phyloP scores from a whole-genome alignment of 2,113 vertebrate genomes.

The Marmota flaviventris region DNA sequence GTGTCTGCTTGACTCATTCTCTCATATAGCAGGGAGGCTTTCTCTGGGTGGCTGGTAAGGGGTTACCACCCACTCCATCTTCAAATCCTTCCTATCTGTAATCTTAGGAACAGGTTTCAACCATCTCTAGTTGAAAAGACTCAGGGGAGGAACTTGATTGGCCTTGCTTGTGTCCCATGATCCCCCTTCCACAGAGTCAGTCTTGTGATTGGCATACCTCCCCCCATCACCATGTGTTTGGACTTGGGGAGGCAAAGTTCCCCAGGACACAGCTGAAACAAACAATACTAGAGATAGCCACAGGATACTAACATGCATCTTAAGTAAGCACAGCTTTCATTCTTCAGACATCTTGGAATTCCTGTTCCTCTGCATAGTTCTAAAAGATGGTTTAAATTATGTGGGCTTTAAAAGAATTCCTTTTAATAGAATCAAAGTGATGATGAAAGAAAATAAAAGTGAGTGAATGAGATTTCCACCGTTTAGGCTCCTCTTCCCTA shows the following conservation, averaged over 20 bases:
- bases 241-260: background rate
- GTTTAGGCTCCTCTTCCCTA: conserved; percentile 43
- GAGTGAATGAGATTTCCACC: background rate
- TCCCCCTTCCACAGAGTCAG: background rate
- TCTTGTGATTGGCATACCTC: background rate
- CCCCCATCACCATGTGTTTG: background rate
- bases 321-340: background rate
- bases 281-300: background rate
- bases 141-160: background rate
- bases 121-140: background rate
- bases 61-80: background rate
- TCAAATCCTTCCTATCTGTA: background rate
- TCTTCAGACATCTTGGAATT: background rate
- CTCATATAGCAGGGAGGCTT: background rate
- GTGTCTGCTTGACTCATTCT: background rate
- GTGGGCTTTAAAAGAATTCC: background rate
- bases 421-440: conserved; percentile 1
- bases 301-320: rapidly evolving
- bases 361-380: background rate
- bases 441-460: background rate
- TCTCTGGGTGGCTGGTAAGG: background rate
- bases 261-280: background rate
- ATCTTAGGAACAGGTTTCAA: background rate
- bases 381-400: background rate
- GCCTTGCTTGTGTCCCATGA: background rate